Percentiles rank a stretch among this genome's conserved stretches.
These are phyloP conservation scores for Mylabris sibirica DNA, from an alignment of 2,888 invertebrate species.

Conservation along the genomic window DNA sequence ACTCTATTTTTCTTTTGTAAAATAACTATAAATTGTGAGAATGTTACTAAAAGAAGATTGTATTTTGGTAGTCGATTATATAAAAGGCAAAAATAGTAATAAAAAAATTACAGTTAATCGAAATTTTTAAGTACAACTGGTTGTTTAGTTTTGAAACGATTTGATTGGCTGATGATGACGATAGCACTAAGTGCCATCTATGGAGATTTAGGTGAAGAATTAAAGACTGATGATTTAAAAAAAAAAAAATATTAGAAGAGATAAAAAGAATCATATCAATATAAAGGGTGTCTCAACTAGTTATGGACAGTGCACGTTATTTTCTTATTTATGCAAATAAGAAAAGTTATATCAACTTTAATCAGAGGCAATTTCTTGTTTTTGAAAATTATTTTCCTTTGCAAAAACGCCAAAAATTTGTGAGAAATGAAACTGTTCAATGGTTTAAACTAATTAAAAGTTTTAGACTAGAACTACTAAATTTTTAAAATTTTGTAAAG, in stretches of 20 bases:
- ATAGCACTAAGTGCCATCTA: background rate
- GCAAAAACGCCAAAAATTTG: no score
- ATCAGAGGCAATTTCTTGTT: no score
- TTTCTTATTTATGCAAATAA: no score
- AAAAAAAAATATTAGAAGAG: no score
- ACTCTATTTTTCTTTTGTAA: background rate
- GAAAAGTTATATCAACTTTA: no score
- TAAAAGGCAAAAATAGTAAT: background rate
- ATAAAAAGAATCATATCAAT: constrained; percentile 4
- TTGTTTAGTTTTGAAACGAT: background rate
- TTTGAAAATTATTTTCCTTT: no score
- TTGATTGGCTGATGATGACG: background rate
- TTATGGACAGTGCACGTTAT: no score
- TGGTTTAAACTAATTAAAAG: no score
- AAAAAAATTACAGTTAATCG: background rate
- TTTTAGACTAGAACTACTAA: no score
- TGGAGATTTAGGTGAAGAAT: background rate
- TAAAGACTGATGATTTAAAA: background rate
- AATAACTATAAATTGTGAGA: background rate
- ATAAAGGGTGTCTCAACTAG: background rate
- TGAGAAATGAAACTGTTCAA: no score
- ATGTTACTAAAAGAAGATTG: background rate
- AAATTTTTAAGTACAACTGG: background rate
- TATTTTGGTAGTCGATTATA: constrained; percentile 21
- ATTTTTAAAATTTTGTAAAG: no score